phyloP scores from a whole-genome alignment of 2,797 vertebrate genomes.

The Sebastes minor region DNA sequence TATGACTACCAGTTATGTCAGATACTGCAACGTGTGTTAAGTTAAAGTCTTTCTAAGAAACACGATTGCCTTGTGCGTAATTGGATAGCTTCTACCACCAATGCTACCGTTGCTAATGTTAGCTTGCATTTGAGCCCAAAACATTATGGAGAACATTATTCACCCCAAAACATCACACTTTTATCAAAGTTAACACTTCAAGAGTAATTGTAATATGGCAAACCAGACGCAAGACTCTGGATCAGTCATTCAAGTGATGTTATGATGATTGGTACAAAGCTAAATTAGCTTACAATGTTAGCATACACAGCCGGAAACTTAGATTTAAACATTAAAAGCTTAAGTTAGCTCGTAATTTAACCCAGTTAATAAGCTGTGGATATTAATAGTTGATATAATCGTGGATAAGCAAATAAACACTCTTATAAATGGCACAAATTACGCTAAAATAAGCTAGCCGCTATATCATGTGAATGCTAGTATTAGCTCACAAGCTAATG shows the following conservation, averaged over 20 bases:
- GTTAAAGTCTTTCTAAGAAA: not conserved
- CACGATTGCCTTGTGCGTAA: not conserved
- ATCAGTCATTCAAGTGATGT: no score
- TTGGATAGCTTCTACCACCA: not conserved
- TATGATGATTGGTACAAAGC: not conserved
- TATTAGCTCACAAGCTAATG: not conserved
- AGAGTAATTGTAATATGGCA: fast-evolving
- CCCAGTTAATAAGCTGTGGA: not conserved
- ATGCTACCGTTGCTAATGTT: not conserved
- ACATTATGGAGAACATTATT: not conserved
- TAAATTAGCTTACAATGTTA: not conserved
- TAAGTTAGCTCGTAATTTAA: no score
- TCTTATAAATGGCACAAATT: not conserved
- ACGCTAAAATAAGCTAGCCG: not conserved
- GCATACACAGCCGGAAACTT: not conserved
- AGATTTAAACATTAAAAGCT: fast-evolving
- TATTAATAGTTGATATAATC: no score
- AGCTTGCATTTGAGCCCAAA: not conserved
- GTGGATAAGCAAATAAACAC: no score
- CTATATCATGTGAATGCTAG: not conserved
- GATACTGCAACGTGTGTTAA: no score
- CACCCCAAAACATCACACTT: not conserved
- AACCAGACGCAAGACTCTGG: fast-evolving
- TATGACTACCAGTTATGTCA: no score
- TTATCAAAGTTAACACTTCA: fast-evolving